Evolutionary conservation across 2,888 invertebrate species (phyloP).

Genomic region (Spicauda simplicius): DNA sequence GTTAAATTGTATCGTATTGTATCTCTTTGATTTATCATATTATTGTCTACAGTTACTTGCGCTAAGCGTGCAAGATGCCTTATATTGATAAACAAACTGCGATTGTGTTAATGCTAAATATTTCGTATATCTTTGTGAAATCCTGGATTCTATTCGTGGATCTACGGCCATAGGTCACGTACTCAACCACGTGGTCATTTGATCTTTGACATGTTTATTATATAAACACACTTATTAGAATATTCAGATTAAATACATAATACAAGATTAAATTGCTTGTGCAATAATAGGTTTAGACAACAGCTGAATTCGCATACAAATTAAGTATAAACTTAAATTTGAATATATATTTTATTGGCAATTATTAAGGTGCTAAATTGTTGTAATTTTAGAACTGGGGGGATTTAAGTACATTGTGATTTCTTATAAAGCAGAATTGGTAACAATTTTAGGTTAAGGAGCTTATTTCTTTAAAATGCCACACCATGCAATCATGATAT

Average conservation of each 20-base stretch:
- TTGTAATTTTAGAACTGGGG: too few species aligned
- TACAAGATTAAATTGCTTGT: background rate
- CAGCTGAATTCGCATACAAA: background rate
- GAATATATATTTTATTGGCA: background rate
- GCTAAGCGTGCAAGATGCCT: background rate
- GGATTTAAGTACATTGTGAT: too few species aligned
- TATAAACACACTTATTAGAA: background rate
- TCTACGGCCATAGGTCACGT: slow-evolving; percentile 3
- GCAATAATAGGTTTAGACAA: background rate
- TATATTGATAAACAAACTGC: background rate
- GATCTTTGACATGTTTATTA: slow-evolving; percentile 11
- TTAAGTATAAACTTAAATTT: background rate
- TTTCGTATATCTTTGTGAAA: slow-evolving; percentile 1
- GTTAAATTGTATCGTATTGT: too few species aligned
- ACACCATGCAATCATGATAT: too few species aligned
- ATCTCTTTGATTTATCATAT: too few species aligned
- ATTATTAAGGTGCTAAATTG: too few species aligned
- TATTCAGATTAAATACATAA: background rate
- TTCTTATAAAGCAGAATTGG: too few species aligned
- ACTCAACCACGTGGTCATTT: background rate
- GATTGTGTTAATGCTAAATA: background rate
- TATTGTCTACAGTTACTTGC: too few species aligned
- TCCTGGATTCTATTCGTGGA: background rate
- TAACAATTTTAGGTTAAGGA: too few species aligned
- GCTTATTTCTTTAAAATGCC: too few species aligned